Percentiles rank a stretch among this genome's conserved stretches.
phyloP scores from a whole-genome alignment of 2,797 vertebrate species.

The Poeciliopsis presidionis region DNA sequence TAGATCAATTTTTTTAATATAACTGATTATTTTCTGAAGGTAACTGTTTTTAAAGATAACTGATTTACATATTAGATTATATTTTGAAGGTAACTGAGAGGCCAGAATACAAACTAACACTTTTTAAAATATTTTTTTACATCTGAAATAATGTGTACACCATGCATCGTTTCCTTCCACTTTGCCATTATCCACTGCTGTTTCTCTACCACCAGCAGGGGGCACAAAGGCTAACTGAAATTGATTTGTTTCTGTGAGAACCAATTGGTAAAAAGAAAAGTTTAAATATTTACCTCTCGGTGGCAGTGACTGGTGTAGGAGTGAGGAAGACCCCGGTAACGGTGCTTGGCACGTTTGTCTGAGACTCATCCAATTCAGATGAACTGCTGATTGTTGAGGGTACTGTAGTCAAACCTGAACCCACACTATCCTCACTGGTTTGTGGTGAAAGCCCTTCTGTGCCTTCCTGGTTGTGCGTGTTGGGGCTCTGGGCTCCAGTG shows the following conservation, averaged over 20 bases:
- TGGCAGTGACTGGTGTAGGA: constrained; percentile 45
- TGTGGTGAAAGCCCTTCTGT: constrained; percentile 48
- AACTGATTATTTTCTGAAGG: too few species aligned
- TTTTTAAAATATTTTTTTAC: neutral
- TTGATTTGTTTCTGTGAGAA: neutral
- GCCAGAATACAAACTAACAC: neutral
- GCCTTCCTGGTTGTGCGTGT: constrained; percentile 53
- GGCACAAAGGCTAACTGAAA: neutral
- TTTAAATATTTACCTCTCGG: constrained; percentile 53
- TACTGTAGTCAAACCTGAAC: constrained; percentile 52
- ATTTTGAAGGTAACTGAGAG: too few species aligned
- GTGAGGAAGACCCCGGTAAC: constrained; percentile 43
- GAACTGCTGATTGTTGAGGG: constrained; percentile 53
- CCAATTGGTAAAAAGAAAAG: neutral
- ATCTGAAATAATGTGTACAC: neutral
- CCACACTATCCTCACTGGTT: constrained; percentile 51
- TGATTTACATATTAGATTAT: too few species aligned
- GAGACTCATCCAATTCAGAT: constrained; percentile 51
- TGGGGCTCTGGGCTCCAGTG: constrained; percentile 33
- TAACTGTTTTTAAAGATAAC: too few species aligned
- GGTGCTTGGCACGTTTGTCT: constrained; percentile 46
- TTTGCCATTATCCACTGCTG: neutral
- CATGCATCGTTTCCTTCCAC: neutral
- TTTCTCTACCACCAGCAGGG: neutral
- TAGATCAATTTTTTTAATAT: too few species aligned